phyloP scores from a whole-genome alignment of 2,113 vertebrate genomes.

The Hippopotamus amphibius region DNA sequence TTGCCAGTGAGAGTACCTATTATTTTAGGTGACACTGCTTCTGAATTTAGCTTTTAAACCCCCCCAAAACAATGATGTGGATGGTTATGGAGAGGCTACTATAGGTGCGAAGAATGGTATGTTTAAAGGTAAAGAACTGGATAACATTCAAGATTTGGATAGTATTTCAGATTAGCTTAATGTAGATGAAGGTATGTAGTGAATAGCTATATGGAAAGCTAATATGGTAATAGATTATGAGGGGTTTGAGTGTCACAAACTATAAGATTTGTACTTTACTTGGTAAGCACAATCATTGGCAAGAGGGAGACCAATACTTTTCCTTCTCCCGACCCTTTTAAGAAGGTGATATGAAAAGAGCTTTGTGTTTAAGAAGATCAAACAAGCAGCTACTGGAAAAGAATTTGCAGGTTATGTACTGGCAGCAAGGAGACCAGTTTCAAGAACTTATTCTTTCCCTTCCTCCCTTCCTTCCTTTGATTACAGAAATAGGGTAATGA shows the following conservation, averaged over 20 bases:
- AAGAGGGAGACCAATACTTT: background rate
- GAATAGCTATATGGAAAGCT: background rate
- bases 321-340: background rate
- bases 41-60: conserved; percentile 37
- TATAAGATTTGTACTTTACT: background rate
- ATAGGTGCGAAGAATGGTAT: background rate
- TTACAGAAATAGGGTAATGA: background rate
- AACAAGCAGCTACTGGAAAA: background rate
- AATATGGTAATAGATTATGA: background rate
- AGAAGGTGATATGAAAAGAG: background rate
- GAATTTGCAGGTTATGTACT: background rate
- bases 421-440: background rate
- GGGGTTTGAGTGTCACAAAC: background rate
- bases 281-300: background rate
- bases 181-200: background rate
- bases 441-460: background rate
- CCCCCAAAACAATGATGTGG: background rate
- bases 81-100: background rate
- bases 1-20: background rate
- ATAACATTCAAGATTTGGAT: background rate
- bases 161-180: background rate
- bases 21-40: background rate
- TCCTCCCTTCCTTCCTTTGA: background rate
- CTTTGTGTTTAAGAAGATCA: background rate
- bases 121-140: background rate